Base-by-base conservation (phyloP, 2,888 invertebrate genomes). In the Agrilus cyanescens region DNA sequence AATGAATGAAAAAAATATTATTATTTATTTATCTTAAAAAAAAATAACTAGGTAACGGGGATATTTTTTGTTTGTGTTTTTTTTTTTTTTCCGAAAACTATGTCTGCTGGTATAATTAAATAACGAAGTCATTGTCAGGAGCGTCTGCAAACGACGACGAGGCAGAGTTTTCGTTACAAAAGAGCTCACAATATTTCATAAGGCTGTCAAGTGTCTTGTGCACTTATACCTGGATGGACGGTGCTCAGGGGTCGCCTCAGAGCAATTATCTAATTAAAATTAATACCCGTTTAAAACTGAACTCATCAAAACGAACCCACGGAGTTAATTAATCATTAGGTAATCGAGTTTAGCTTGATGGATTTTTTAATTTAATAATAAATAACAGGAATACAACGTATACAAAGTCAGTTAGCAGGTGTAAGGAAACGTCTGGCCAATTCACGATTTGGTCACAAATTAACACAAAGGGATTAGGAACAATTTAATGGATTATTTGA, bases 191-290 rank as follows among this genome's bases (percentile, higher is more conserved):
- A 57, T 57, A 59, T 57, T 57, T 59, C 57, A 57, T 53, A 46
- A 41, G 40, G 52, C 59, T 57, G 58, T 59, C 58, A 55, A 38
- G 47, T 46, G 45, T 44, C 47, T 48, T 45, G 50, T 41, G 41
- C 41, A 39, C 35, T 43, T 47, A 48, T 60, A 58, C 58, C 60
- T 60, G 56, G 54, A 53, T 25, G 25, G 4, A 25, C 25, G 25
- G 25, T 51, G 53, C 55, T 53, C 53, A 53, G 55, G 58, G 60
- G 58, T 60, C 58, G 59, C 59, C 64, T 63, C 59, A 59, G 57
- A 65, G 63, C 65, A 66, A 65, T 66, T 66, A 65, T 63, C 63
- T 63, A 63, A 65, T 65, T 63, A 65, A 66, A 64, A 64, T 66
- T 66, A 65, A 65, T 65, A 62, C 57, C 60, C 62, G 58, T 64